These are phyloP conservation scores for Drosophila mauritiana DNA, from an alignment of 1,140 invertebrate genomes.

Conservation along the genomic window DNA sequence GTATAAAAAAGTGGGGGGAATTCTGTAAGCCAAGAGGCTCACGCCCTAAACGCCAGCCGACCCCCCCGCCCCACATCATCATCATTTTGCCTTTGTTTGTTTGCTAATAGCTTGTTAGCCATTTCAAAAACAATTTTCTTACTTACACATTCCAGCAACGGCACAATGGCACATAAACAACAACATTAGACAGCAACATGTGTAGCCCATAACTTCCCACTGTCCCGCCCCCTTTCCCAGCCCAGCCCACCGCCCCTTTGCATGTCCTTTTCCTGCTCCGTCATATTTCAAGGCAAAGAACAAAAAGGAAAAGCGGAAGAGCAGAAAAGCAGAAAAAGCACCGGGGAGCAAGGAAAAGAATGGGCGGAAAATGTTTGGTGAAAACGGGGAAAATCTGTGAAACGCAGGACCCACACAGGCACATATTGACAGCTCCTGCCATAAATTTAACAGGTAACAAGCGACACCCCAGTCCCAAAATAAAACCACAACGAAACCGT, in stretches of 20 bases:
- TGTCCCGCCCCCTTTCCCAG: background rate
- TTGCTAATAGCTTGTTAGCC: conserved; percentile 82
- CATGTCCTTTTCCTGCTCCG: conserved; percentile 39
- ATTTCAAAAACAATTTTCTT: conserved; percentile 80
- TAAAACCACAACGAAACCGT: background rate
- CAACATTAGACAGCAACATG: conserved; percentile 64
- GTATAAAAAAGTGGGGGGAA: background rate
- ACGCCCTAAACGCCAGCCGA: background rate
- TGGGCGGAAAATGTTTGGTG: background rate
- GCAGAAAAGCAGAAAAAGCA: conserved; percentile 18
- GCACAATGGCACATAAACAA: conserved; percentile 34
- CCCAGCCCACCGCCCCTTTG: background rate
- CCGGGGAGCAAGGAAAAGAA: background rate
- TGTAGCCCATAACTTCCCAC: conserved; percentile 62
- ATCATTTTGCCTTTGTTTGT: conserved; percentile 66
- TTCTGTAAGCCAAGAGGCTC: background rate
- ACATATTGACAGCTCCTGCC: conserved; percentile 69
- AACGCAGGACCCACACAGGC: conserved; percentile 6
- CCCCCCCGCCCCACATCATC: conserved; percentile 31
- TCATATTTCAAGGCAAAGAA: conserved; percentile 59
- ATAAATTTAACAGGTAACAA: conserved; percentile 72
- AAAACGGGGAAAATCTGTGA: background rate
- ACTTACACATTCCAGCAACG: conserved; percentile 46
- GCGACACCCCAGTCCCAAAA: conserved; percentile 7
- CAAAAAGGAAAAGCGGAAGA: conserved; percentile 20